Conservation (phyloP, 2,797 vertebrate genomes). For the Hemibagrus guttatus region DNA sequence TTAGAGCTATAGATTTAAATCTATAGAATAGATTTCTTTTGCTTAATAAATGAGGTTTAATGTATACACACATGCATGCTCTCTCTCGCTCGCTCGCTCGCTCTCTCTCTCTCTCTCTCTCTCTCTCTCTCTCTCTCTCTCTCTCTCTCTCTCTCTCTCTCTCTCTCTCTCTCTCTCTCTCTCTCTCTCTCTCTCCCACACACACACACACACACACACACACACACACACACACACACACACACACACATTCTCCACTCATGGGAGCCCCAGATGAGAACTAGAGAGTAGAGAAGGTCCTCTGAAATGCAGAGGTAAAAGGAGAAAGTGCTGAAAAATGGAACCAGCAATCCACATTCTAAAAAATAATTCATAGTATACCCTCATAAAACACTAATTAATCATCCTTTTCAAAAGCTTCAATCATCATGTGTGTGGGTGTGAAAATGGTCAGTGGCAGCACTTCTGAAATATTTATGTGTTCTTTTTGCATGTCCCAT, state of each 20-base stretch:
- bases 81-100: neutral
- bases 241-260: neutral
- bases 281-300: neutral
- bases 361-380: constrained; percentile 6
- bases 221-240: neutral
- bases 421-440: neutral
- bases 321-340: neutral
- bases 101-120: constrained; percentile 2
- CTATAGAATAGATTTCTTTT: neutral
- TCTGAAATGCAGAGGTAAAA: constrained; percentile 12
- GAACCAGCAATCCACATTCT: neutral
- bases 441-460: constrained; percentile 40
- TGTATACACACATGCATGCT: neutral
- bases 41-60: constrained; percentile 9
- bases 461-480: constrained; percentile 51
- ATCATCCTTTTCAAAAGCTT: neutral
- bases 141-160: neutral
- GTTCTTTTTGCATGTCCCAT: constrained; percentile 20
- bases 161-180: neutral
- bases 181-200: neutral
- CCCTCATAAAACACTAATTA: neutral
- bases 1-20: neutral
- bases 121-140: neutral
- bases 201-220: neutral
- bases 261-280: neutral